Percentiles rank a stretch among this genome's conserved stretches.
Conservation (phyloP, 2,113 vertebrate species). For the Callocephalon fimbriatum region DNA sequence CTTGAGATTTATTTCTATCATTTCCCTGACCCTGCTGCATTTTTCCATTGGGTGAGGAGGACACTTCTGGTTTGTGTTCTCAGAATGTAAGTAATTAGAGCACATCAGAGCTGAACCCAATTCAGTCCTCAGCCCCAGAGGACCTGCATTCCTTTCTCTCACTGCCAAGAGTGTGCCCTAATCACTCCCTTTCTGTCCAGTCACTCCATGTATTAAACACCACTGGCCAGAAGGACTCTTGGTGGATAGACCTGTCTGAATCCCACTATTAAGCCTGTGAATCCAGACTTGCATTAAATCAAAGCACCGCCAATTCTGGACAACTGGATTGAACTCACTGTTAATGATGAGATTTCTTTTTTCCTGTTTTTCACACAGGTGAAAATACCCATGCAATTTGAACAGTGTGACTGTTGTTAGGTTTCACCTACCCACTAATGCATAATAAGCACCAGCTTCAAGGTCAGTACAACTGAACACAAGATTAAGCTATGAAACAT, state of each 20-base stretch:
- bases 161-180: neutral
- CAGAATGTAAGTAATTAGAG: neutral
- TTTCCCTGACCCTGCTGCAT: neutral
- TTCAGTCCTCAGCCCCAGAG: neutral
- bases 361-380: rapidly evolving
- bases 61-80: neutral
- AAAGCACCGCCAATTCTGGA: neutral
- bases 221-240: neutral
- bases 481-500: neutral
- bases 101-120: neutral
- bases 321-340: rapidly evolving
- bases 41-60: neutral
- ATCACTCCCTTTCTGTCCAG: neutral
- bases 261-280: neutral
- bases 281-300: neutral
- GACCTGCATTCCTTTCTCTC: neutral
- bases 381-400: neutral
- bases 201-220: rapidly evolving
- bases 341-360: neutral
- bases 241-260: neutral
- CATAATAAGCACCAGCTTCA: neutral
- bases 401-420: neutral
- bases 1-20: neutral
- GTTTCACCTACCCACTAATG: neutral
- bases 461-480: neutral